Evolutionary conservation across 2,113 vertebrate genomes (phyloP).

Genomic region (Nothocercus julius): DNA sequence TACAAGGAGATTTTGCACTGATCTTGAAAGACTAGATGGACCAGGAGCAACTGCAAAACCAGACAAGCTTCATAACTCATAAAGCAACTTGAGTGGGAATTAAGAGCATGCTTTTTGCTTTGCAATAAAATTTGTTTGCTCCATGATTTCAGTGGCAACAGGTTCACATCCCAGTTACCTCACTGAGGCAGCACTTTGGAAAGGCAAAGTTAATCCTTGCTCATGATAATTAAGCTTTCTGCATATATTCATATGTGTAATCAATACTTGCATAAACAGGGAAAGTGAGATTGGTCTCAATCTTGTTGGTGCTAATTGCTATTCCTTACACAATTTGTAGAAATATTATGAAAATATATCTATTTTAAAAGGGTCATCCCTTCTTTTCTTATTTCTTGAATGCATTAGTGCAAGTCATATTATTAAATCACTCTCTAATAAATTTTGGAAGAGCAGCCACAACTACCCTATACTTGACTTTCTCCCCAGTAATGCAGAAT

Average conservation of each 20-base stretch:
- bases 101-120: not conserved
- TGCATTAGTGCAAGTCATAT: not conserved
- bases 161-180: not conserved
- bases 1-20: not conserved
- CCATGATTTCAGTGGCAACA: not conserved
- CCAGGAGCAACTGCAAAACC: not conserved
- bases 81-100: not conserved
- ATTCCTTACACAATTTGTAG: not conserved
- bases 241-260: not conserved
- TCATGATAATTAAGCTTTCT: not conserved
- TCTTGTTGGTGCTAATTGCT: not conserved
- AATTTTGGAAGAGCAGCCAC: not conserved
- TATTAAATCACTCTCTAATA: not conserved
- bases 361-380: not conserved
- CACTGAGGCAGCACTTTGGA: not conserved
- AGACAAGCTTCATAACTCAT: not conserved
- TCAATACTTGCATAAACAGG: conserved; percentile 28
- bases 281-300: not conserved
- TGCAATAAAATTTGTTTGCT: not conserved
- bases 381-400: not conserved
- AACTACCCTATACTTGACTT: not conserved
- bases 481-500: not conserved
- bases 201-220: not conserved
- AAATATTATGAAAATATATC: not conserved
- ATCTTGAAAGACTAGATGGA: not conserved